Evolutionary conservation across 2,797 vertebrate species (phyloP), one percentile per base, ranked within the genome.

Genomic region (Periparus ater): DNA sequence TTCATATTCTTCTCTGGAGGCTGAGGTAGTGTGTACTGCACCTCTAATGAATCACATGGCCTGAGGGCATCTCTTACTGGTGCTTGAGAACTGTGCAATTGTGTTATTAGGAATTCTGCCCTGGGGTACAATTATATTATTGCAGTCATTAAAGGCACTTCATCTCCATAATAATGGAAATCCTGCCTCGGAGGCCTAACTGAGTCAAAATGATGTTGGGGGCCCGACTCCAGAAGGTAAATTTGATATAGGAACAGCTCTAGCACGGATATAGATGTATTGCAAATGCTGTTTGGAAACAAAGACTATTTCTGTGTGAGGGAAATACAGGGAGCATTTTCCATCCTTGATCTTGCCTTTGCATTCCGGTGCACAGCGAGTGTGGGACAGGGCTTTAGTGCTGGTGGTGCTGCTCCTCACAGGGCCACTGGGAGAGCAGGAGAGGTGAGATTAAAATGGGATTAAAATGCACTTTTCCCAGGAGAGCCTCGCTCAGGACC

Each of bases 81-180:
- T 94, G 94, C 79, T 79, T 95, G 91, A 90, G 88, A 97, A 62
- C 95, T 93, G 63, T 85, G 82, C 87, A 77, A 91, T 93, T 92
- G 90, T 86, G 94, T 96, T 97, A 96, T 97, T 97, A 98, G 97
- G 85, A 94, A 97, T 97, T 95, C 95, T 93, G 97, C 97, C 97
- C 97, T 95, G 89, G 97, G 96, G 97, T 98, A 75, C 96, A 96
- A 96, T 98, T 98, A 97, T 88, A 94, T 96, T 96, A 95, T 97
- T 97, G 97, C 95, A 93, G 91, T 97, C 97, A 97, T 98, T 98
- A 98, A 97, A 96, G 91, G 89, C 88, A 97, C 86, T 97, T 98
- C 96, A 96, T 98, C 97, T 97, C 97, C 97, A 97, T 97, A 97
- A 98, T 98, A 98, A 98, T 97, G 95, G 95, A 97, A 98, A 97